phyloP scores from a whole-genome alignment of 1,140 invertebrate species.

The Teleopsis dalmanni region DNA sequence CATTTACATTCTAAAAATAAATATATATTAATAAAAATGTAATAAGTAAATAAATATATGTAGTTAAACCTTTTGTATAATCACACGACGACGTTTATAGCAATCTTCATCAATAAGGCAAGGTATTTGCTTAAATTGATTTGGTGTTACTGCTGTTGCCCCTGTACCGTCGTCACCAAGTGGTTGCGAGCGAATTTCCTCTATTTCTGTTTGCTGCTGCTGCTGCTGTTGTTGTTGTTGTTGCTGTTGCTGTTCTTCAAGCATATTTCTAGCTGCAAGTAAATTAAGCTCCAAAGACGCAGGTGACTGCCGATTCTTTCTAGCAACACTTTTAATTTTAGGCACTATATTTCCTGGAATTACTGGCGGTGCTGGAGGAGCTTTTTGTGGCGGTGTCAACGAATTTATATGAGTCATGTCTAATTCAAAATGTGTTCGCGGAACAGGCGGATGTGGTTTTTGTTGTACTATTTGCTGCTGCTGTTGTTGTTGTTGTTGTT shows the following conservation, averaged over 20 bases:
- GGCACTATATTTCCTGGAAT: constrained; percentile 8
- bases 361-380: constrained; percentile 36
- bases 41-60: not conserved
- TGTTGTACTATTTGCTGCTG: constrained; percentile 8
- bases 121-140: constrained; percentile 9
- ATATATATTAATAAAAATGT: not conserved
- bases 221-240: constrained; percentile 7
- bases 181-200: constrained; percentile 37
- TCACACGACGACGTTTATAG: no score
- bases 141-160: constrained; percentile 7
- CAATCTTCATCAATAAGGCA: constrained; percentile 14
- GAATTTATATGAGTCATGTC: constrained; percentile 40
- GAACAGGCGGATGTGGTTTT: constrained; percentile 1
- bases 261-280: constrained; percentile 6
- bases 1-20: constrained; percentile 5
- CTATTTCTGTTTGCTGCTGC: constrained; percentile 22
- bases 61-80: not conserved
- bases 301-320: constrained; percentile 29
- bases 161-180: constrained; percentile 35
- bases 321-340: constrained; percentile 6
- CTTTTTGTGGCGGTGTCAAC: constrained; percentile 34
- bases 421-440: constrained; percentile 36
- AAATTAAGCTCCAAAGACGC: constrained; percentile 23
- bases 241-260: constrained; percentile 8
- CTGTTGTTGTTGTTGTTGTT: constrained; percentile 10